phyloP scores from a whole-genome alignment of 2,797 vertebrate species.

The Acipenser transmontanus region DNA sequence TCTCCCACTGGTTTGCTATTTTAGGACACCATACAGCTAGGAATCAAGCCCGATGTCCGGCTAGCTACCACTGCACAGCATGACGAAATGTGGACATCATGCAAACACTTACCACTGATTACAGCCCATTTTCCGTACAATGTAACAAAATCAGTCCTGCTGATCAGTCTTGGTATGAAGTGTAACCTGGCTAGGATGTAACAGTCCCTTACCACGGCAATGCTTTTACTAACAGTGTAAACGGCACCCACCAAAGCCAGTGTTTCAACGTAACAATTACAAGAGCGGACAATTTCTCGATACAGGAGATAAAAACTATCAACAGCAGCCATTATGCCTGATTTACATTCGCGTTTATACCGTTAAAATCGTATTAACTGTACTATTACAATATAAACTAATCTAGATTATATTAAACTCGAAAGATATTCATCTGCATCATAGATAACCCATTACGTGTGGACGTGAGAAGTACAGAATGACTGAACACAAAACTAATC shows the following conservation, averaged over 20 bases:
- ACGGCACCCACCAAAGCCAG: constrained; percentile 82
- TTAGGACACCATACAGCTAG: background rate
- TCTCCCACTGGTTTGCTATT: background rate
- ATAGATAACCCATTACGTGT: background rate
- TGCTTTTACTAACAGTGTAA: constrained; percentile 66
- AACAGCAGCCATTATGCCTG: constrained; percentile 81
- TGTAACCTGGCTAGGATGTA: constrained; percentile 72
- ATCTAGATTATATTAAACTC: background rate
- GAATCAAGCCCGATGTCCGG: background rate
- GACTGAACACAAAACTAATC: constrained; percentile 6
- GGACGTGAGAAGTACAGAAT: background rate
- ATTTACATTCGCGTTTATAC: background rate
- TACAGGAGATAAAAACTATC: constrained; percentile 85
- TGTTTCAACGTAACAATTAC: constrained; percentile 70
- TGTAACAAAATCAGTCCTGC: constrained; percentile 55
- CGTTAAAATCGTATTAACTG: background rate
- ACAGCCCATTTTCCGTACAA: constrained; percentile 86
- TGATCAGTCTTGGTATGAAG: constrained; percentile 69
- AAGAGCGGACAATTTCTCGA: constrained; percentile 76
- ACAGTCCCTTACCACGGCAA: constrained; percentile 58
- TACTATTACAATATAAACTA: background rate
- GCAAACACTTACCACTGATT: constrained; percentile 68
- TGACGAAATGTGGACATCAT: too few species aligned
- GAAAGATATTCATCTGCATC: background rate
- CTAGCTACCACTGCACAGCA: too few species aligned